Percentiles rank a stretch among this genome's conserved stretches.
Conservation (phyloP, 2,797 vertebrate species). For the Poecilia velifera region DNA sequence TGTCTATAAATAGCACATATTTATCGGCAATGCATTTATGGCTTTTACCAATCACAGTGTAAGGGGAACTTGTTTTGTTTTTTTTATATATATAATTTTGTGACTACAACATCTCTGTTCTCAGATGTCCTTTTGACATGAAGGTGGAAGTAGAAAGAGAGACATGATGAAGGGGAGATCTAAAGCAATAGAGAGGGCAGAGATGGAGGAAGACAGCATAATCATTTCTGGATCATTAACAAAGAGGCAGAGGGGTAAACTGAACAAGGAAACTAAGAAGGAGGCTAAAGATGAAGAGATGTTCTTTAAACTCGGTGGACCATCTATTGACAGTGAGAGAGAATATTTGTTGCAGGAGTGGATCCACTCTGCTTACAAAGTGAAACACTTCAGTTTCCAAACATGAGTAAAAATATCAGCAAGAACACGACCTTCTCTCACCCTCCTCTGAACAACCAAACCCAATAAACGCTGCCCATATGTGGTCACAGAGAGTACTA, state of each 20-base stretch:
- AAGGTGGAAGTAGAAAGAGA: slow-evolving; percentile 24
- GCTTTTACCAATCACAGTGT: not conserved
- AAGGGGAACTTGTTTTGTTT: not conserved
- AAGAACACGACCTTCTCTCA: slow-evolving; percentile 29
- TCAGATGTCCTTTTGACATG: slow-evolving; percentile 39
- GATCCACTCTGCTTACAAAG: slow-evolving; percentile 1
- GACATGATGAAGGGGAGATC: slow-evolving; percentile 23
- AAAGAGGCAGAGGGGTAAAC: slow-evolving; percentile 55
- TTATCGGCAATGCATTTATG: not conserved
- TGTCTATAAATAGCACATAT: not conserved
- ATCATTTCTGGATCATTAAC: slow-evolving; percentile 61
- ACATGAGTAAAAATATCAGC: slow-evolving; percentile 1
- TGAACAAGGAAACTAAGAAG: slow-evolving; percentile 58
- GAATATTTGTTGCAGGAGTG: slow-evolving; percentile 23
- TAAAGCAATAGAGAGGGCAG: slow-evolving; percentile 27
- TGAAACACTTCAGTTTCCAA: slow-evolving; percentile 29
- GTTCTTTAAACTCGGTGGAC: slow-evolving; percentile 55
- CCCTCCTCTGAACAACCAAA: slow-evolving; percentile 29
- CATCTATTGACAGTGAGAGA: slow-evolving; percentile 9
- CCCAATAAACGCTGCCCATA: slow-evolving; percentile 35
- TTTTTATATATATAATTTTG: not conserved
- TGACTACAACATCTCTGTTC: not conserved
- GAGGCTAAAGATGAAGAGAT: slow-evolving; percentile 39
- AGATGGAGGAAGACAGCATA: slow-evolving; percentile 42
- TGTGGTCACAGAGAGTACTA: slow-evolving; percentile 48